These are phyloP conservation scores for Karalla daura DNA, from an alignment of 2,797 vertebrate genomes.

Conservation along the genomic window DNA sequence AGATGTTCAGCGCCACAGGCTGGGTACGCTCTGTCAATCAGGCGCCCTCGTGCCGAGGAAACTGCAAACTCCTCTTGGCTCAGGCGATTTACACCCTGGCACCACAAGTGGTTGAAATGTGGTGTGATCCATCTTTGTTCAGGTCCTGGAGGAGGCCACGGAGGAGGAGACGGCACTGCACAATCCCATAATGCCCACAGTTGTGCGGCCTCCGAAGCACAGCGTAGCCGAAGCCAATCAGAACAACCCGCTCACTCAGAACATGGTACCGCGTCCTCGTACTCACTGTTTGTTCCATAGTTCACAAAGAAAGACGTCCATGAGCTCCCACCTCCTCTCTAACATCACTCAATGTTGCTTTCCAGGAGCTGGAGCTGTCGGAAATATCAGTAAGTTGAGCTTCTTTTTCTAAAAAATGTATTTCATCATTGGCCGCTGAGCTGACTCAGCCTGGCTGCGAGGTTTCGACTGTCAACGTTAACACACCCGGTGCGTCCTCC, in stretches of 20 bases:
- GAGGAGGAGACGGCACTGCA: conserved; percentile 96
- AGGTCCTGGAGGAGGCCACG: conserved; percentile 96
- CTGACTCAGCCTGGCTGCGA: too few species aligned
- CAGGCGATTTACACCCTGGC: conserved; percentile 7
- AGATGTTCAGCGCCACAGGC: conserved; percentile 96
- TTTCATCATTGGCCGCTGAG: too few species aligned
- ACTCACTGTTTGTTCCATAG: background rate
- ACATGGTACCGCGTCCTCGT: too few species aligned
- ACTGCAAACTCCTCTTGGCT: conserved; percentile 13
- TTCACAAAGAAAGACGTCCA: background rate
- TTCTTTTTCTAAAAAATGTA: conserved; percentile 8
- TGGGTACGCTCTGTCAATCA: conserved; percentile 84
- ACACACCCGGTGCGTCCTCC: conserved; percentile 2
- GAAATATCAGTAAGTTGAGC: conserved; percentile 86
- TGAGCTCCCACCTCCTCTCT: background rate
- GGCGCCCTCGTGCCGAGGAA: background rate
- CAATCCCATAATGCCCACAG: conserved; percentile 95
- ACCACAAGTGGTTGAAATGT: background rate
- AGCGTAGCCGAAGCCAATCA: conserved; percentile 72
- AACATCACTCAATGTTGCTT: background rate
- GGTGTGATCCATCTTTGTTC: background rate
- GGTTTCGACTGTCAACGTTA: too few species aligned
- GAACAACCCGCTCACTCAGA: conserved; percentile 72
- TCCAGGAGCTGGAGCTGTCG: conserved; percentile 91
- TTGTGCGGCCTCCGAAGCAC: conserved; percentile 92